Evolutionary conservation across 2,888 invertebrate genomes (phyloP).

Genomic region (Yponomeuta evonymella): DNA sequence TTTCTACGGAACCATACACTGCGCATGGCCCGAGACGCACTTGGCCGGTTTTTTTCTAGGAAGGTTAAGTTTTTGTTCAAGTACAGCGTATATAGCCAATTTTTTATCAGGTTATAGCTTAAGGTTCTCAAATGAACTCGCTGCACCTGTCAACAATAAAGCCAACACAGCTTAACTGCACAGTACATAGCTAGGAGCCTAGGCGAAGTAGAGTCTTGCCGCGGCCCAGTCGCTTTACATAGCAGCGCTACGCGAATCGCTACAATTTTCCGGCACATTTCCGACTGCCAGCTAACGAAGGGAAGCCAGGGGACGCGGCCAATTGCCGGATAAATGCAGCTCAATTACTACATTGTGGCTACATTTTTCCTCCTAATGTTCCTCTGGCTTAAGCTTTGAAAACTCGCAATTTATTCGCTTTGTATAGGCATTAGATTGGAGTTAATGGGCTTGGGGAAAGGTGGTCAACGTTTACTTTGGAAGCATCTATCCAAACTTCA

Average conservation of each 20-base stretch:
- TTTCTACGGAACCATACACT: too few species aligned
- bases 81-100: too few species aligned
- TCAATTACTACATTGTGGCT: conserved; percentile 66
- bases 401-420: conserved; percentile 23
- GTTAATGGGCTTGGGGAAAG: neutral
- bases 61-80: too few species aligned
- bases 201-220: conserved; percentile 23
- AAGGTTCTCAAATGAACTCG: too few species aligned
- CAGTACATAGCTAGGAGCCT: neutral
- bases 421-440: conserved; percentile 12
- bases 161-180: too few species aligned
- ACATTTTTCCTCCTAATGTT: conserved; percentile 61
- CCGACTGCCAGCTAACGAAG: conserved; percentile 63
- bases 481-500: too few species aligned
- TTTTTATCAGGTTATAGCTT: too few species aligned
- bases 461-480: too few species aligned
- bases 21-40: too few species aligned
- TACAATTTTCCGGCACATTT: conserved; percentile 71
- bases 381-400: conserved; percentile 38
- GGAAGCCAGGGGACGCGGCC: conserved; percentile 67
- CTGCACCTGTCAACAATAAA: too few species aligned
- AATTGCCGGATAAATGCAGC: conserved; percentile 70
- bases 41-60: too few species aligned
- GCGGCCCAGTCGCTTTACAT: conserved; percentile 45
- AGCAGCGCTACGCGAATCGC: conserved; percentile 45